Evolutionary conservation across 2,113 vertebrate species (phyloP).

Genomic region (Calidris pygmaea): DNA sequence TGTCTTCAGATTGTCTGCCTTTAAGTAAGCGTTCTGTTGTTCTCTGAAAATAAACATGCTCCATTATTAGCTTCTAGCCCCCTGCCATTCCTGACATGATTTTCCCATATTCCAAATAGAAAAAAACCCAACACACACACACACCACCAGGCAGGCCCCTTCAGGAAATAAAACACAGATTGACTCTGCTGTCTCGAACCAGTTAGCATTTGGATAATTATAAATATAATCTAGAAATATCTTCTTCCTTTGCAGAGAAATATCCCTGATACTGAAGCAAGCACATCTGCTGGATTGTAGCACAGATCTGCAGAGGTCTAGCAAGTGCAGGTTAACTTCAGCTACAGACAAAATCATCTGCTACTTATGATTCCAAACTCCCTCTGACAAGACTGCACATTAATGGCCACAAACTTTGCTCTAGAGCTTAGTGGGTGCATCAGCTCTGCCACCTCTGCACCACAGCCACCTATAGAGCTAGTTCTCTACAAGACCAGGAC

Average conservation of each 20-base stretch:
- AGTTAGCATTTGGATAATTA: not conserved
- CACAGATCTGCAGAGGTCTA: too few relatives aligned
- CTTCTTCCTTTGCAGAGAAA: not conserved
- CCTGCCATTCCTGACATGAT: not conserved
- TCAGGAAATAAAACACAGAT: not conserved
- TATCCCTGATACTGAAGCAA: fast-evolving
- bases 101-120: not conserved
- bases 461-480: not conserved
- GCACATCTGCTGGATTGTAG: not conserved
- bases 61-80: not conserved
- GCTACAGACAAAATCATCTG: not conserved
- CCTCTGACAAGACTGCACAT: fast-evolving
- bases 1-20: conserved; percentile 17
- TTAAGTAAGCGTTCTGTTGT: not conserved
- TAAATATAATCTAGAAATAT: not conserved
- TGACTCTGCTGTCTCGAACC: not conserved
- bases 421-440: not conserved
- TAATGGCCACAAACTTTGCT: not conserved
- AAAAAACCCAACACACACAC: too few relatives aligned
- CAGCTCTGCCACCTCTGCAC: not conserved
- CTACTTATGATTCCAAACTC: fast-evolving
- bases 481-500: not conserved
- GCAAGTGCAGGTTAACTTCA: fast-evolving
- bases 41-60: not conserved
- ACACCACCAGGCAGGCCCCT: not conserved